phyloP scores from a whole-genome alignment of 2,113 vertebrate species.

The Podiceps cristatus region DNA sequence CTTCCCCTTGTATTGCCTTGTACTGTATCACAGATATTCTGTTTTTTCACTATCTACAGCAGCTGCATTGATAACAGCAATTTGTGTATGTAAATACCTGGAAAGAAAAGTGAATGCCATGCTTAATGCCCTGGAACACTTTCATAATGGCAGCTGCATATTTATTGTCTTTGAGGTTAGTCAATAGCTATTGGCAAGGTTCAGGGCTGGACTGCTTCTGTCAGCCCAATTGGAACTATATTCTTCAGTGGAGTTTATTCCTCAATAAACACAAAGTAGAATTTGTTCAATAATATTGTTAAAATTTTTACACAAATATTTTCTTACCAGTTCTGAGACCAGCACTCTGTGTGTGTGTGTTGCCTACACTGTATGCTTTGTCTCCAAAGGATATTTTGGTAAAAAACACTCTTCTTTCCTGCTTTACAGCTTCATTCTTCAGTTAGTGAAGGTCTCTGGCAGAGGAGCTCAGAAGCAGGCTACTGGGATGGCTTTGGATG shows the following conservation, averaged over 20 bases:
- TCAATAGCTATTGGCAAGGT: not conserved
- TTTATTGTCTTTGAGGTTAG: not conserved
- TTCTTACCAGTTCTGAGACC: not conserved
- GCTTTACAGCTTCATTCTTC: not conserved
- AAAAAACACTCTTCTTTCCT: not conserved
- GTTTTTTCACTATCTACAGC: not conserved
- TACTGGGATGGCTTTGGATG: not conserved
- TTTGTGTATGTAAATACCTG: not conserved
- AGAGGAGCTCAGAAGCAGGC: not conserved
- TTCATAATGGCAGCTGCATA: not conserved
- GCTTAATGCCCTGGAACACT: not conserved
- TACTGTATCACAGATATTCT: not conserved
- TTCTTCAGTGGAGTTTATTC: not conserved
- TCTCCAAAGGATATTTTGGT: not conserved
- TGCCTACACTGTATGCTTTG: not conserved
- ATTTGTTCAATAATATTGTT: not conserved
- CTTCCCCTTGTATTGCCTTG: not conserved
- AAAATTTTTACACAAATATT: not conserved
- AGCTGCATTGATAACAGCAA: not conserved
- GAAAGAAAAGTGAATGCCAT: not conserved
- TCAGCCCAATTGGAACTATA: not conserved
- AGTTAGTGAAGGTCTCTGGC: not conserved
- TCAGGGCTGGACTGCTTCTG: not conserved
- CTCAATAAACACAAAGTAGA: not conserved
- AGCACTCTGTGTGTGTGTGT: not conserved